These are phyloP conservation scores for Diphyllodes magnificus DNA, from an alignment of 2,113 vertebrate species.

Conservation along the genomic window DNA sequence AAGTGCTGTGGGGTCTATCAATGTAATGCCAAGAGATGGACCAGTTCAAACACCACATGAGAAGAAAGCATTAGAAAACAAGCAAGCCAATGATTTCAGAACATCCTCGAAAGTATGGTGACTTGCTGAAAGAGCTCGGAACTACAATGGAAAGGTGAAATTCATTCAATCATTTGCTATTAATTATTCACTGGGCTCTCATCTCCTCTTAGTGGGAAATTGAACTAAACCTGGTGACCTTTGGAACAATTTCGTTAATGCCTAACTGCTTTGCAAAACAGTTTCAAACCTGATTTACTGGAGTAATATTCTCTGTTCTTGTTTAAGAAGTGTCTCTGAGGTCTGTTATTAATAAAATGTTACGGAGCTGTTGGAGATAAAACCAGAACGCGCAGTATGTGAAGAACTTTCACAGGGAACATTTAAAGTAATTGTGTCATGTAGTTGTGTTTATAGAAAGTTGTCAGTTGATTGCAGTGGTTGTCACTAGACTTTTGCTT, in stretches of 20 bases:
- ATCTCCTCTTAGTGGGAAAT: slow-evolving; percentile 7
- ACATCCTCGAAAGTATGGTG: neutral
- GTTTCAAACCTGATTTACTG: slow-evolving; percentile 52
- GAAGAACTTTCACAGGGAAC: neutral
- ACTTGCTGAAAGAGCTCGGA: neutral
- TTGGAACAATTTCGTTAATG: slow-evolving; percentile 11
- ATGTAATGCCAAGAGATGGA: rapidly evolving
- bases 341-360: slow-evolving; percentile 48
- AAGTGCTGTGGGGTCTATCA: neutral
- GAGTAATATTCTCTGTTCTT: slow-evolving; percentile 40
- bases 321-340: neutral
- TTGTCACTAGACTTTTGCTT: neutral
- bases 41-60: neutral
- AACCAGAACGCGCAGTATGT: rapidly evolving
- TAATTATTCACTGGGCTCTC: slow-evolving; percentile 39
- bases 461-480: neutral
- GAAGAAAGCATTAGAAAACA: neutral
- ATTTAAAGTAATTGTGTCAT: neutral
- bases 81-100: neutral
- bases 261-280: slow-evolving; percentile 20
- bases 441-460: neutral
- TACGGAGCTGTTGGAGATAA: neutral
- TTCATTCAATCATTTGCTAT: neutral
- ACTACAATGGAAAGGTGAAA: neutral
- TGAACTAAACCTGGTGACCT: slow-evolving; percentile 17